Evolutionary conservation across 2,888 invertebrate genomes (phyloP).

Genomic region (Habroteleia sp.): DNA sequence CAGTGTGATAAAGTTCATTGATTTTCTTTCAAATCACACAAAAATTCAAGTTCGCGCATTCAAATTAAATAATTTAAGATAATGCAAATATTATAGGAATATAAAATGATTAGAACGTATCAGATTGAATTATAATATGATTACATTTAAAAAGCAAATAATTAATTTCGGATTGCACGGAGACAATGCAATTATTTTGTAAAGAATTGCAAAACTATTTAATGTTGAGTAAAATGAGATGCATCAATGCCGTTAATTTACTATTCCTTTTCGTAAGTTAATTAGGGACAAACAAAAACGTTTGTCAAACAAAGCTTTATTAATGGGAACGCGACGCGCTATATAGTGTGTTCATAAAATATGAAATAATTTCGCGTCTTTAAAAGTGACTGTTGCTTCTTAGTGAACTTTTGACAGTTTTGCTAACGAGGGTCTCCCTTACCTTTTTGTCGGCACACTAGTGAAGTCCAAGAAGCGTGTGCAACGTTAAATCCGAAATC

Average conservation of each 20-base stretch:
- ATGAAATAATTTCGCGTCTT: constrained; percentile 51
- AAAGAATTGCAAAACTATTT: neutral
- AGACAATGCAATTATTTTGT: constrained; percentile 9
- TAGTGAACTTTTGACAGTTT: constrained; percentile 62
- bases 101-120: too few species aligned
- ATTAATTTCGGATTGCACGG: neutral
- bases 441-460: constrained; percentile 51
- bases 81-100: too few species aligned
- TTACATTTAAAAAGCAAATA: neutral
- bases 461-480: constrained; percentile 49
- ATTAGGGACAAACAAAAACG: constrained; percentile 50
- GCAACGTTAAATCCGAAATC: constrained; percentile 57
- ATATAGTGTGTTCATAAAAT: constrained; percentile 37
- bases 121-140: too few species aligned
- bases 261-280: constrained; percentile 28
- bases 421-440: constrained; percentile 60
- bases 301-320: constrained; percentile 43
- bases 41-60: too few species aligned
- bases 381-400: constrained; percentile 53
- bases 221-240: constrained; percentile 7
- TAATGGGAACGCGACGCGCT: constrained; percentile 18
- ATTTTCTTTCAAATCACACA: too few species aligned
- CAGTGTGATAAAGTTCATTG: too few species aligned
- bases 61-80: too few species aligned
- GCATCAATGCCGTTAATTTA: constrained; percentile 20